These are phyloP conservation scores for Acholoe squamosa DNA, from an alignment of 2,888 invertebrate species.

Conservation along the genomic window DNA sequence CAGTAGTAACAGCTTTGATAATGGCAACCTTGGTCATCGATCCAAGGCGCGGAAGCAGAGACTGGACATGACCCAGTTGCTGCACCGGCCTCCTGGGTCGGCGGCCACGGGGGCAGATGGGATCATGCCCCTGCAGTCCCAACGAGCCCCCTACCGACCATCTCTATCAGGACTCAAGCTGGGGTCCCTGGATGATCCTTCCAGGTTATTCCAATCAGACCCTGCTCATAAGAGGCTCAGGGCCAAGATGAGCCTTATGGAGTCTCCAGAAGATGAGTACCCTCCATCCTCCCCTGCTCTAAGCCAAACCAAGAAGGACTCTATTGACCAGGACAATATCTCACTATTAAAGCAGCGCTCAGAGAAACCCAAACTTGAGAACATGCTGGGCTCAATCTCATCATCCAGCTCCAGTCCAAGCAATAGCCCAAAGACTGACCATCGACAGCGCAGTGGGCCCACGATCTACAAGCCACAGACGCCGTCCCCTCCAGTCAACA, in stretches of 20 bases:
- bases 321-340: neutral
- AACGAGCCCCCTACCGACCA: conserved; percentile 34
- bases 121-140: neutral
- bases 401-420: neutral
- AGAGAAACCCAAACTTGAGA: conserved; percentile 34
- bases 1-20: neutral
- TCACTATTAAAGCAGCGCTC: conserved; percentile 21
- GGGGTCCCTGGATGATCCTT: neutral
- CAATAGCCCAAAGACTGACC: neutral
- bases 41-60: conserved; percentile 60
- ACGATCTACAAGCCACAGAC: neutral
- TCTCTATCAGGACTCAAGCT: neutral
- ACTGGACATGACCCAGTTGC: conserved; percentile 62
- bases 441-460: neutral
- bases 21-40: neutral
- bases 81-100: conserved; percentile 18
- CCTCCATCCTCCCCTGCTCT: neutral
- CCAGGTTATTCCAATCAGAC: neutral
- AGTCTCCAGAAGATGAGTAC: conserved; percentile 32
- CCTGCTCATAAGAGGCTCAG: neutral
- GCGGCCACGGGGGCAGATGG: neutral
- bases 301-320: neutral
- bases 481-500: neutral
- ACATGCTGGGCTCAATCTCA: conserved; percentile 33
- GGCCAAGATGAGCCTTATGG: conserved; percentile 54